Conservation (phyloP, 35 echinoderm and acorn worm genomes). For the Ophioderma brevispina region DNA sequence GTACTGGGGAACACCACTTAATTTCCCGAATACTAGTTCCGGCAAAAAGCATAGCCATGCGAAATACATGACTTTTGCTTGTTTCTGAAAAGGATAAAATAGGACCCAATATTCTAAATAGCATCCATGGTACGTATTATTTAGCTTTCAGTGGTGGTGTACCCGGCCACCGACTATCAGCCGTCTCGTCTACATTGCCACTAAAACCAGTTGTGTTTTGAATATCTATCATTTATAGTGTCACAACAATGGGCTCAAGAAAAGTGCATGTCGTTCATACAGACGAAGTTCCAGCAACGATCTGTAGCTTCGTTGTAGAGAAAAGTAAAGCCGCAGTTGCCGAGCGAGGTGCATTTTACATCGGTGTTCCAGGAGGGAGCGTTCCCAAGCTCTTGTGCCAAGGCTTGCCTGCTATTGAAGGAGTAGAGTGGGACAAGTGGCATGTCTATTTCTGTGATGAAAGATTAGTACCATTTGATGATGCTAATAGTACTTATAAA, state of each 20-base stretch:
- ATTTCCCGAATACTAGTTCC: too few relatives aligned
- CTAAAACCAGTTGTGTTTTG: too few relatives aligned
- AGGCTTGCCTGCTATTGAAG: slow-evolving; percentile 66
- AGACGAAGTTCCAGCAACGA: not conserved
- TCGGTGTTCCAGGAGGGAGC: slow-evolving; percentile 96
- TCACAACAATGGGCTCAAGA: not conserved
- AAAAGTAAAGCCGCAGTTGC: not conserved
- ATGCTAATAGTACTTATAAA: slow-evolving; percentile 92
- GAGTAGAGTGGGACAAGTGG: slow-evolving; percentile 91
- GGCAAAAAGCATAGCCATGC: too few relatives aligned
- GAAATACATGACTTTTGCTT: too few relatives aligned
- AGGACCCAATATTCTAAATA: too few relatives aligned
- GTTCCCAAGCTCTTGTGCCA: slow-evolving; percentile 88
- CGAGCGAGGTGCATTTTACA: slow-evolving; percentile 56
- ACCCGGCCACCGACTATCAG: too few relatives aligned
- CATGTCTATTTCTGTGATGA: slow-evolving; percentile 97
- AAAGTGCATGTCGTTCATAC: not conserved
- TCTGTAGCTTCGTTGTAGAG: not conserved
- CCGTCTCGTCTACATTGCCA: too few relatives aligned
- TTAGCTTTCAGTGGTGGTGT: too few relatives aligned
- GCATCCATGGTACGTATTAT: too few relatives aligned
- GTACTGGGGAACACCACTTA: too few relatives aligned
- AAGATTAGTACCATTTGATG: slow-evolving; percentile 81
- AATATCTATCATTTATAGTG: too few relatives aligned
- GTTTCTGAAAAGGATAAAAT: too few relatives aligned